A percentile compares a stretch with the other conserved stretches of the same genome.
These are phyloP conservation scores for Eubasilissa splendida DNA, from an alignment of 2,888 invertebrate species.

Conservation along the genomic window DNA sequence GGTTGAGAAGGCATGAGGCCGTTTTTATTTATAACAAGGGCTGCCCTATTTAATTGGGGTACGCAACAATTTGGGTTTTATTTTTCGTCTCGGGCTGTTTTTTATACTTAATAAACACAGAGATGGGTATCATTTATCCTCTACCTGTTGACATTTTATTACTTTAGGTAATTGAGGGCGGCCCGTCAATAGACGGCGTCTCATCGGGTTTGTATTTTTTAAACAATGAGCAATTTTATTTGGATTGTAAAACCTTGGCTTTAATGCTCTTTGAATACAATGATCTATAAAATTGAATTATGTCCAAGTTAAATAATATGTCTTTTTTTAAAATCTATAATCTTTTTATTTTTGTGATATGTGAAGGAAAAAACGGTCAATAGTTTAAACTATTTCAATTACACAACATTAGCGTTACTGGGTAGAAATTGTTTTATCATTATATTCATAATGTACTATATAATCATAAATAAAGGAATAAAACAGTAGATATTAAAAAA, in stretches of 20 bases:
- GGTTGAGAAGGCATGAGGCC: constrained; percentile 17
- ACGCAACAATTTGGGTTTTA: constrained; percentile 51
- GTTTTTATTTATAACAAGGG: constrained; percentile 55
- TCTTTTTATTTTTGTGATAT: too few relatives aligned
- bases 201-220: not conserved
- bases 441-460: too few relatives aligned
- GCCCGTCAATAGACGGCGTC: not conserved
- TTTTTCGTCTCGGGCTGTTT: constrained; percentile 43
- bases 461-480: too few relatives aligned
- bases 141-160: constrained; percentile 58
- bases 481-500: too few relatives aligned
- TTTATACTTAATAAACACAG: constrained; percentile 48
- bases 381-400: constrained; percentile 10
- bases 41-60: constrained; percentile 56
- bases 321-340: constrained; percentile 1
- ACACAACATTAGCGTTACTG: not conserved
- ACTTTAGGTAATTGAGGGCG: constrained; percentile 49
- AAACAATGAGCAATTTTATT: constrained; percentile 29
- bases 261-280: constrained; percentile 29
- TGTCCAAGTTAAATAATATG: not conserved
- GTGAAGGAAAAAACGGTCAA: not conserved
- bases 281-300: constrained; percentile 38
- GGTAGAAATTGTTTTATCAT: too few relatives aligned
- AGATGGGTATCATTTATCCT: constrained; percentile 55
- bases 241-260: constrained; percentile 26